Conservation (phyloP, 2,797 vertebrate genomes). For the Onychomys arenicola region DNA sequence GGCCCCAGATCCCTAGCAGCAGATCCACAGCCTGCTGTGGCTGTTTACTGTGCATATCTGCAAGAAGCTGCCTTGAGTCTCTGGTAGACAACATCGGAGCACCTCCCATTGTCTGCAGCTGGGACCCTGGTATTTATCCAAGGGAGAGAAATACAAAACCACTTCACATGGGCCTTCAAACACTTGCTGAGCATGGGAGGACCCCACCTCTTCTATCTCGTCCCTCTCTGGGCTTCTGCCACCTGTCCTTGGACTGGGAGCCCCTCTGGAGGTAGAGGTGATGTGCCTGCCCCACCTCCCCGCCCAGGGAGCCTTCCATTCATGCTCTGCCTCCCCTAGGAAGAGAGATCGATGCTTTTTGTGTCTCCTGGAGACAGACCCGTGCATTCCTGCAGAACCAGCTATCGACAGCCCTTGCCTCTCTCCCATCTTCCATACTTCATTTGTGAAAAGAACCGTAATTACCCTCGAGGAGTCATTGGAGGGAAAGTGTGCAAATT, state of each 20-base stretch:
- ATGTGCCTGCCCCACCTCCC: not conserved
- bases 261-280: not conserved
- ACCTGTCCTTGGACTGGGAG: not conserved
- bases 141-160: not conserved
- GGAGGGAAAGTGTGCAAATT: slow-evolving; percentile 78
- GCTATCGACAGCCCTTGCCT: slow-evolving; percentile 84
- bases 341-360: slow-evolving; percentile 78
- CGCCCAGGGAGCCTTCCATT: not conserved
- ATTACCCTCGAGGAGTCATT: slow-evolving; percentile 86
- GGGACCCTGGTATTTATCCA: not conserved
- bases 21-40: not conserved
- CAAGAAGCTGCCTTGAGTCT: not conserved
- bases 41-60: not conserved
- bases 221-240: not conserved
- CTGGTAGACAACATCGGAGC: not conserved
- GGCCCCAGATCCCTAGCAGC: not conserved
- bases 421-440: slow-evolving; percentile 78
- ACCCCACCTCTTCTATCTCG: not conserved
- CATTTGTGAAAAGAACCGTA: slow-evolving; percentile 87
- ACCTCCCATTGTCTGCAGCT: not conserved
- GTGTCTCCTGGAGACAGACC: slow-evolving; percentile 71
- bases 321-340: not conserved
- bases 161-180: not conserved
- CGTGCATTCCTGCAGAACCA: slow-evolving; percentile 54
- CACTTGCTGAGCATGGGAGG: not conserved